Conservation (phyloP, 1,140 invertebrate species). For the Euglossa dilemma region DNA sequence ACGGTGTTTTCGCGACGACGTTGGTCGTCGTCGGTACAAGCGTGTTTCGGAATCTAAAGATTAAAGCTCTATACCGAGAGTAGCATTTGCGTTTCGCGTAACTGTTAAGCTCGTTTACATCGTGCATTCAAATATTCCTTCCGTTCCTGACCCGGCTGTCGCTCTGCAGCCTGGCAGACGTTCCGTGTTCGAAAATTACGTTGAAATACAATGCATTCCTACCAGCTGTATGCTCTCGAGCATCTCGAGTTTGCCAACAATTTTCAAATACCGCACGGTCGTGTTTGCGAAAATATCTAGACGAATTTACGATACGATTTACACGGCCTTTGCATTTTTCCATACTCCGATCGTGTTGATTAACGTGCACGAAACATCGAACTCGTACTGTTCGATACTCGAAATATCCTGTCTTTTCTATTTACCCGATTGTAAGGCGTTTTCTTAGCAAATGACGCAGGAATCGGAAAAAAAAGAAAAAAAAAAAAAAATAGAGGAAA, state of each 20-base stretch:
- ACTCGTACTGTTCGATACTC: neutral
- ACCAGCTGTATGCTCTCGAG: constrained; percentile 6
- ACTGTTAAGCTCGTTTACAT: neutral
- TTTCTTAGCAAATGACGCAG: no score
- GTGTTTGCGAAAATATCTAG: neutral
- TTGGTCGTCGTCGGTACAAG: neutral
- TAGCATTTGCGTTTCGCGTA: neutral
- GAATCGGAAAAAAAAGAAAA: no score
- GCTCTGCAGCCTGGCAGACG: neutral
- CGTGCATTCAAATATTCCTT: constrained; percentile 16
- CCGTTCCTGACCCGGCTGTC: constrained; percentile 10
- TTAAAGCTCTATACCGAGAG: neutral
- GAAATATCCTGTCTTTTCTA: no score
- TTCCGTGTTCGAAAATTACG: constrained; percentile 10
- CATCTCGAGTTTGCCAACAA: constrained; percentile 16
- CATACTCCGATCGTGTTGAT: neutral
- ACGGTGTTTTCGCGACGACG: neutral
- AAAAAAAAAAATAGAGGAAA: no score
- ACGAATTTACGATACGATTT: neutral
- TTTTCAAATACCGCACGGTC: constrained; percentile 24
- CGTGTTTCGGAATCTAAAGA: neutral
- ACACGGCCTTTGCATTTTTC: neutral
- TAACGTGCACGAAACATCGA: neutral
- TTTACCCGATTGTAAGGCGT: no score
- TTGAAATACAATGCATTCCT: constrained; percentile 30